phyloP scores from a whole-genome alignment of 23 tunicate genomes.

The Styela clava region DNA sequence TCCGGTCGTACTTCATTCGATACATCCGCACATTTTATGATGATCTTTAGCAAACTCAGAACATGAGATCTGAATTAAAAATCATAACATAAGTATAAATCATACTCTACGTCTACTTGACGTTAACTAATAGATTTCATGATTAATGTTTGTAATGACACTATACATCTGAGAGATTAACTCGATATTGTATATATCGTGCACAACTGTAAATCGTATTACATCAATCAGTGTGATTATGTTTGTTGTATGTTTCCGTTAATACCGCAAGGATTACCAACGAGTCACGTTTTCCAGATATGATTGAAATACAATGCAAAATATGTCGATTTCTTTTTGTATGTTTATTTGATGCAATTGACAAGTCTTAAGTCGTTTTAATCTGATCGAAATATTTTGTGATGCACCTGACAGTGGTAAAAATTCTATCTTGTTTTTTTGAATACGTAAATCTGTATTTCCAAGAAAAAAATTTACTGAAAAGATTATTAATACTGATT shows the following conservation, averaged over 20 bases:
- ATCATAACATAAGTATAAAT: neutral
- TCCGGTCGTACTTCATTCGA: slow-evolving; percentile 95
- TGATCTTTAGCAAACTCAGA: slow-evolving; percentile 64
- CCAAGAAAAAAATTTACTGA: neutral
- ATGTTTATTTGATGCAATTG: neutral
- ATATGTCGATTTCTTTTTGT: neutral
- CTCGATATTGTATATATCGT: neutral
- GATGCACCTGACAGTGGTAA: too few species aligned
- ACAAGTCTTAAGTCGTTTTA: neutral
- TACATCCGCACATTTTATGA: slow-evolving; percentile 93
- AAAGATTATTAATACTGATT: neutral
- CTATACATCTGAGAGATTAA: neutral
- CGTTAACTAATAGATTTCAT: neutral
- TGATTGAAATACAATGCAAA: neutral
- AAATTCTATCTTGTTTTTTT: too few species aligned
- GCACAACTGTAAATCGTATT: neutral
- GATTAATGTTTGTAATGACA: neutral
- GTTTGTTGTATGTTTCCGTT: neutral
- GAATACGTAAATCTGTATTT: neutral
- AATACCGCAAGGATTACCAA: neutral
- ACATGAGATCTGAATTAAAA: slow-evolving; percentile 56
- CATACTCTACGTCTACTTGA: neutral
- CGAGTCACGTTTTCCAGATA: neutral
- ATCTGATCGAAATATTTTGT: neutral
- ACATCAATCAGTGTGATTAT: neutral